Conservation (phyloP, 1,140 invertebrate species). For the Heliconius hermathena region DNA sequence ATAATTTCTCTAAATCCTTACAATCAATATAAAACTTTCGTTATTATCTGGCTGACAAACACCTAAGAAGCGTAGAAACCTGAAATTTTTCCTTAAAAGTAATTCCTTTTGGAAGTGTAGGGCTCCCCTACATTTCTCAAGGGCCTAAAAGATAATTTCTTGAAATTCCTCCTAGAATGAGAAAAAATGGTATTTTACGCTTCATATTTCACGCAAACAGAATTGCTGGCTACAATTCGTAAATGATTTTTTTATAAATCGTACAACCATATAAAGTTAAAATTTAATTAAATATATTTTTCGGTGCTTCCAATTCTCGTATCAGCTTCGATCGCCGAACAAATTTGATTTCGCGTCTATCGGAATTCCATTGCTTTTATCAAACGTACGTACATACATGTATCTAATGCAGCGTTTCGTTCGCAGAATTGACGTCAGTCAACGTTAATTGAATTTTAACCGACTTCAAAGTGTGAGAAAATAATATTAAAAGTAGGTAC, state of each 20-base stretch:
- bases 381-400: background rate
- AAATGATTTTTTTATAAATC: no score
- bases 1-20: no score
- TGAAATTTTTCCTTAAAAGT: no score
- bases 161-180: background rate
- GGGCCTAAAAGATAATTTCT: no score
- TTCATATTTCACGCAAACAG: no score
- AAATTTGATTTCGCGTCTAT: background rate
- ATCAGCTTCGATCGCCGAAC: background rate
- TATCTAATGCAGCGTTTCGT: background rate
- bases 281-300: background rate
- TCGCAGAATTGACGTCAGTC: background rate
- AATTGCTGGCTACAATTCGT: no score
- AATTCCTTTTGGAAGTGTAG: no score
- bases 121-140: no score
- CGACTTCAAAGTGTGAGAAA: background rate
- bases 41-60: no score
- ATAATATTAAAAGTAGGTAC: no score
- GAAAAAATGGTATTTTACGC: background rate
- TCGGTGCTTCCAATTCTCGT: background rate
- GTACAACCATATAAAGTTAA: background rate
- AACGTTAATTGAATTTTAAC: conserved; percentile 5
- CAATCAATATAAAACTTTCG: no score
- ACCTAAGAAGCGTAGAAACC: no score
- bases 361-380: background rate